These are phyloP conservation scores for Alligator sinensis DNA, from an alignment of 2,113 vertebrate species.

Conservation along the genomic window DNA sequence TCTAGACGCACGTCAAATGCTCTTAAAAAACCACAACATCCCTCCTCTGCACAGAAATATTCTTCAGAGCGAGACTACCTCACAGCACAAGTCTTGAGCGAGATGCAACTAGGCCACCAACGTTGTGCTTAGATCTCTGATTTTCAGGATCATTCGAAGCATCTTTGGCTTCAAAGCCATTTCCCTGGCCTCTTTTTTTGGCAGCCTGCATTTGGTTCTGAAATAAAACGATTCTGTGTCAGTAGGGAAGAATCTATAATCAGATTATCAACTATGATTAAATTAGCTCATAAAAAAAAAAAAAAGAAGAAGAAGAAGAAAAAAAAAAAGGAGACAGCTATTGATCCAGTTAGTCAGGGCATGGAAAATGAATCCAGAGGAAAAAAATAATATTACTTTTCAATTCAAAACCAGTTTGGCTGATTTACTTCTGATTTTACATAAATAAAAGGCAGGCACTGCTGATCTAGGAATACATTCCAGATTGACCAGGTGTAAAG, in stretches of 20 bases:
- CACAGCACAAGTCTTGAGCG: not conserved
- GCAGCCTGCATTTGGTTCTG: not conserved
- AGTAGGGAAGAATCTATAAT: conserved; percentile 27
- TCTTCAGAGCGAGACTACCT: not conserved
- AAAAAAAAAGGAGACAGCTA: not conserved
- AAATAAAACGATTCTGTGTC: not conserved
- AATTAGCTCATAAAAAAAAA: conserved; percentile 21
- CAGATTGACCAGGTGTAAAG: not conserved
- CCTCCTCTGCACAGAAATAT: not conserved
- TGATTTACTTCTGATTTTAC: not conserved
- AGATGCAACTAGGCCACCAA: not conserved
- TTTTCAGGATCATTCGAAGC: not conserved
- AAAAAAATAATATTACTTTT: not conserved
- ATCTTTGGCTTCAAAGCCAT: not conserved
- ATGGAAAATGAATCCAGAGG: not conserved
- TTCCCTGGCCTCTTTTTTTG: not conserved
- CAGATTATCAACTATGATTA: conserved; percentile 33
- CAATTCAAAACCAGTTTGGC: not conserved
- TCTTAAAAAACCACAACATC: not conserved
- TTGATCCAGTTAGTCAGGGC: not conserved
- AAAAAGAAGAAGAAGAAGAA: not conserved
- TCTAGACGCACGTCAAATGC: not conserved
- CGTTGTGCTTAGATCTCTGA: not conserved
- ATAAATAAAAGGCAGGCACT: not conserved
- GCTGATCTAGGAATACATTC: not conserved